Evolutionary conservation across 2,113 vertebrate genomes (phyloP).

Genomic region (Sinocyclocheilus anshuiensis): DNA sequence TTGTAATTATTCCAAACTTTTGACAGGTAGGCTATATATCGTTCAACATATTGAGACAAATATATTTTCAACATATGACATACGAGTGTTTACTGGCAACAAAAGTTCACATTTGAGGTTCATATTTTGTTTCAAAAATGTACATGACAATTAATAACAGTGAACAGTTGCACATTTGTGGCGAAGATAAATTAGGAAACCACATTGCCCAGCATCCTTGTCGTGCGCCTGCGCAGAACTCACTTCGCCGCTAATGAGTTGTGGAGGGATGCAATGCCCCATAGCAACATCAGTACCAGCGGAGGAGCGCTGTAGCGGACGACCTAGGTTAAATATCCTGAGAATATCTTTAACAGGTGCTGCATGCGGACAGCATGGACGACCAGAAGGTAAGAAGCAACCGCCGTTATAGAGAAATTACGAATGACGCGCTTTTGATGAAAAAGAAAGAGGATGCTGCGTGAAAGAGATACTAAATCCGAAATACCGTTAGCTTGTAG

Average conservation of each 20-base stretch:
- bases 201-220: constrained; percentile 68
- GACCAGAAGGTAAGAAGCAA: constrained; percentile 76
- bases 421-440: constrained; percentile 62
- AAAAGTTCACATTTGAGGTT: too few species aligned
- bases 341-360: constrained; percentile 51
- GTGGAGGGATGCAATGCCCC: constrained; percentile 71
- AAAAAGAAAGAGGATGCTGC: constrained; percentile 66
- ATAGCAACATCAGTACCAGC: constrained; percentile 76
- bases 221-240: constrained; percentile 66
- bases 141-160: too few species aligned
- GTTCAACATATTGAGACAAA: background rate
- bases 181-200: background rate
- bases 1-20: background rate
- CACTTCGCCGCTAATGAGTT: constrained; percentile 67
- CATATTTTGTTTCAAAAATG: too few species aligned
- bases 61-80: too few species aligned
- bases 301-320: constrained; percentile 36
- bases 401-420: constrained; percentile 48
- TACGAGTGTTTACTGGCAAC: too few species aligned
- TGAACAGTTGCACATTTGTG: too few species aligned
- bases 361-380: constrained; percentile 67
- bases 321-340: constrained; percentile 27
- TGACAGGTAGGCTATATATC: background rate
- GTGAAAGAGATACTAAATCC: constrained; percentile 19
- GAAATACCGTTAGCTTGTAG: constrained; percentile 28